Percentiles rank a stretch among this genome's conserved stretches.
Conservation (phyloP, 2,113 vertebrate genomes). For the Cromileptes altivelis region DNA sequence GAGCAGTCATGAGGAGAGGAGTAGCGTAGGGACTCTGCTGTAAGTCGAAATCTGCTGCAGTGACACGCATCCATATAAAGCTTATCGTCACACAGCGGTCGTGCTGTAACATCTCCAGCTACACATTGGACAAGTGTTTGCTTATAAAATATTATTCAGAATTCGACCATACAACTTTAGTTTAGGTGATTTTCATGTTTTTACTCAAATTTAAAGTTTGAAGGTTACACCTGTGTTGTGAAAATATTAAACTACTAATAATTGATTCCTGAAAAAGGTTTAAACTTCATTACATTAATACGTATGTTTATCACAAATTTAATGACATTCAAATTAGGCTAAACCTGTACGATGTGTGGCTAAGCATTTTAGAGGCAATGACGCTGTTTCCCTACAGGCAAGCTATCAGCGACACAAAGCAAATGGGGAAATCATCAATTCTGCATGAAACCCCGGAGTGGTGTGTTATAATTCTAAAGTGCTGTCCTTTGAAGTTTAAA, state of each 20-base stretch:
- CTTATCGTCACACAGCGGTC: background rate
- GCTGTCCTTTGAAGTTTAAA: conserved; percentile 61
- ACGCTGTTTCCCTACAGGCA: background rate
- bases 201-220: background rate
- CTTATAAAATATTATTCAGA: background rate
- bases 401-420: conserved; percentile 18
- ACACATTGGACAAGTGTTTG: background rate
- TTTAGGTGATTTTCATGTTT: background rate
- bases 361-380: background rate
- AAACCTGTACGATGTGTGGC: background rate
- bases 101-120: conserved; percentile 1
- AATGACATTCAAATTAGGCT: background rate
- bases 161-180: background rate
- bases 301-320: background rate
- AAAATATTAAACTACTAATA: background rate
- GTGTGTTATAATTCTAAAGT: conserved; percentile 35
- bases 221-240: background rate
- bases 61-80: conserved; percentile 69
- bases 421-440: conserved; percentile 45
- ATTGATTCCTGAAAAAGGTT: background rate
- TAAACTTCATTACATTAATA: background rate
- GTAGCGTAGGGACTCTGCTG: conserved; percentile 48
- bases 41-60: conserved; percentile 71
- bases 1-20: conserved; percentile 50
- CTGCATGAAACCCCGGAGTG: conserved; percentile 40